Evolutionary conservation across 1,140 invertebrate genomes (phyloP).

Genomic region (Polypedilum pembai): DNA sequence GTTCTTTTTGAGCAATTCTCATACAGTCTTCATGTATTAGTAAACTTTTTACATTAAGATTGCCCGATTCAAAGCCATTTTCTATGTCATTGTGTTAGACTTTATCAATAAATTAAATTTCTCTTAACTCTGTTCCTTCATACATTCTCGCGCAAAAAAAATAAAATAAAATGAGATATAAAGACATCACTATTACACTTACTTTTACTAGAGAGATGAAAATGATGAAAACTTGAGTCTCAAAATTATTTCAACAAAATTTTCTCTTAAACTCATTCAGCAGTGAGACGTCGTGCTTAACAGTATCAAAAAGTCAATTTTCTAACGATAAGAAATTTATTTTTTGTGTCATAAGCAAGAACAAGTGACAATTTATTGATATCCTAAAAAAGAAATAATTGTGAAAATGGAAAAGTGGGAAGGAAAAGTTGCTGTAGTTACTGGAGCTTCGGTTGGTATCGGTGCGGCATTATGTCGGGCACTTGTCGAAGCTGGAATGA

Average conservation of each 20-base stretch:
- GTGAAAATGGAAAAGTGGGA: conserved; percentile 47
- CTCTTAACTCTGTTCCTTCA: neutral
- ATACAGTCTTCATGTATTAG: neutral
- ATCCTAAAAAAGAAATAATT: neutral
- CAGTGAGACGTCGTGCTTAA: conserved; percentile 1
- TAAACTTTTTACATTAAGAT: neutral
- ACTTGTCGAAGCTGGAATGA: conserved; percentile 47
- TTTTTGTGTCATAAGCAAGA: neutral
- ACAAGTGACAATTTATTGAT: neutral
- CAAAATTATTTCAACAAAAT: neutral
- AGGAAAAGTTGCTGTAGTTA: conserved; percentile 49
- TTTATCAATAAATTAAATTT: conserved; percentile 20
- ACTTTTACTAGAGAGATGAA: neutral
- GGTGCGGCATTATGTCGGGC: conserved; percentile 42
- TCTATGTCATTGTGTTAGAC: neutral
- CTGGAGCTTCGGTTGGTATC: conserved; percentile 49
- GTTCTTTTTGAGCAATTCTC: neutral
- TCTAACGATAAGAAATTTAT: neutral
- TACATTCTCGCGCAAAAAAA: too few species aligned
- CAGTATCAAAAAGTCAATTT: neutral
- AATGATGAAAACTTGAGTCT: neutral
- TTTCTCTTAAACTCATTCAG: neutral
- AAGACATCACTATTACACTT: neutral
- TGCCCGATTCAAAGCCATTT: neutral
- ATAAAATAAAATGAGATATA: neutral